Percentiles rank a stretch among this genome's conserved stretches.
phyloP scores from a whole-genome alignment of 2,113 vertebrate species.

The Gnathonemus echidnorhynchus region DNA sequence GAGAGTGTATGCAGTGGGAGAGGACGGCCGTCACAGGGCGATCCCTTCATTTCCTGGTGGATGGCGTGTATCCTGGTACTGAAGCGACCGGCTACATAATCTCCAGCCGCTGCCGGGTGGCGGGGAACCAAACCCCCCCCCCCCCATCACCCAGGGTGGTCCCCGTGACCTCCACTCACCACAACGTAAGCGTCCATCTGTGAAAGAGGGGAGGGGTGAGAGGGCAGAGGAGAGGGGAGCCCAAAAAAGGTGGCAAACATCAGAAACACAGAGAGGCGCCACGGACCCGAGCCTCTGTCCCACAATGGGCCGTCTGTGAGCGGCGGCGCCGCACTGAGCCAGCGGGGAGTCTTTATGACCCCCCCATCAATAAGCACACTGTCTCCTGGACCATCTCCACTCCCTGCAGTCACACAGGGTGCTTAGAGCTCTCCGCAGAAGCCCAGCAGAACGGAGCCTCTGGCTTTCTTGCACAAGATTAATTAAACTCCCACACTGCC shows the following conservation, averaged over 20 bases:
- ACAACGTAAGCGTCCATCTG: constrained; percentile 83
- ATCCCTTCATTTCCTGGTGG: constrained; percentile 27
- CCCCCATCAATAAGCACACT: constrained; percentile 49
- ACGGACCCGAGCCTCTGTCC: constrained; percentile 18
- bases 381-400: constrained; percentile 28
- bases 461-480: constrained; percentile 36
- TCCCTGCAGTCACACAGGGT: constrained; percentile 32
- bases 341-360: constrained; percentile 40
- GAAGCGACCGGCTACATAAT: constrained; percentile 57
- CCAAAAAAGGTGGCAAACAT: not conserved
- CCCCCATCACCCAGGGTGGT: constrained; percentile 44
- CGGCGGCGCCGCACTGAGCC: constrained; percentile 28
- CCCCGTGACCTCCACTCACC: constrained; percentile 68
- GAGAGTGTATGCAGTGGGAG: not conserved
- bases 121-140: not conserved
- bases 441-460: constrained; percentile 45
- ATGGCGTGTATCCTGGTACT: constrained; percentile 50
- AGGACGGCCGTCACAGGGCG: not conserved
- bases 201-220: constrained; percentile 38
- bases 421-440: constrained; percentile 44
- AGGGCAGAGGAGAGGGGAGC: constrained; percentile 13
- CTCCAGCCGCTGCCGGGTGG: constrained; percentile 21
- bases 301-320: constrained; percentile 43
- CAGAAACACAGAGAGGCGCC: constrained; percentile 16
- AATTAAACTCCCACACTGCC: not conserved